Evolutionary conservation across 1,140 invertebrate species (phyloP).

Genomic region (Thaumetopoea pityocampa): DNA sequence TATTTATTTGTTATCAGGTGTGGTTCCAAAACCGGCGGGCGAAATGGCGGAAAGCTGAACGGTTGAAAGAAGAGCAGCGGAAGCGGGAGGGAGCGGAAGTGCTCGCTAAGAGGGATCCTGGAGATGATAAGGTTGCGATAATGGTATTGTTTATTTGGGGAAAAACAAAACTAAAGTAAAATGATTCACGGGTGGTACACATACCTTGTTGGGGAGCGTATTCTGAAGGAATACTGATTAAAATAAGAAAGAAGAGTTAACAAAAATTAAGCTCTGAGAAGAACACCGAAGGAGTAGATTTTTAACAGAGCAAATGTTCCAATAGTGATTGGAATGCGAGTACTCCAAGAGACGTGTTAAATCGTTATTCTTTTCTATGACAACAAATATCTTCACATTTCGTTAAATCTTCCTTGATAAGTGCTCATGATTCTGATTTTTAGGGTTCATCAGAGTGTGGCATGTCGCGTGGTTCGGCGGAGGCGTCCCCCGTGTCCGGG

Average conservation of each 20-base stretch:
- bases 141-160: background rate
- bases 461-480: conserved; percentile 62
- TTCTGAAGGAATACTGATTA: too few species aligned
- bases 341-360: too few species aligned
- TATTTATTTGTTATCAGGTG: conserved; percentile 79
- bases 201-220: too few species aligned
- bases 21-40: conserved; percentile 97
- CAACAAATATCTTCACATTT: too few species aligned
- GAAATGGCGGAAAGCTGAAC: conserved; percentile 95
- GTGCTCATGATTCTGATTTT: background rate
- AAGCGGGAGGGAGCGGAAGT: conserved; percentile 85
- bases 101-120: conserved; percentile 71
- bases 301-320: too few species aligned
- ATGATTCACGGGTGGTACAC: background rate
- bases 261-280: too few species aligned
- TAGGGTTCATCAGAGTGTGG: conserved; percentile 64
- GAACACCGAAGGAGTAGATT: too few species aligned
- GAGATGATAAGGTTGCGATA: conserved; percentile 54
- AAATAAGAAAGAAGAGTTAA: too few species aligned
- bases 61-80: conserved; percentile 92
- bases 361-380: too few species aligned
- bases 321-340: too few species aligned
- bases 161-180: background rate
- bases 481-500: conserved; percentile 56
- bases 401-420: background rate